Percentiles rank a stretch among this genome's conserved stretches.
Conservation (phyloP, 1,140 invertebrate genomes). For the Acromyrmex charruanus region DNA sequence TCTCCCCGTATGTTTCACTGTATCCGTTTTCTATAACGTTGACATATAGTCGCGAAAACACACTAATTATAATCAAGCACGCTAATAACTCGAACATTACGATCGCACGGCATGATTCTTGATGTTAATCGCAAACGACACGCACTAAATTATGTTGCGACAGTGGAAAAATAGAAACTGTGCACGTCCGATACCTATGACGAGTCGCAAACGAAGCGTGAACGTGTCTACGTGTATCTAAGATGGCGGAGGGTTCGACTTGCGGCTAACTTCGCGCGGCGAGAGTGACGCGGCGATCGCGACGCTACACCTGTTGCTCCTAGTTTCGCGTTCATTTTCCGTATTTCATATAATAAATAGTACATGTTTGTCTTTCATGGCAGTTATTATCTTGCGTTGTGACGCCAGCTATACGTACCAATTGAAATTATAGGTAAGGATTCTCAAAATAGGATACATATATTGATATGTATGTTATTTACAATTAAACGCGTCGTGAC, state of each 20-base stretch:
- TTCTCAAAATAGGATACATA: too few relatives aligned
- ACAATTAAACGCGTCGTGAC: not conserved
- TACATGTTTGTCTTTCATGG: not conserved
- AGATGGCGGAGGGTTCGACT: too few relatives aligned
- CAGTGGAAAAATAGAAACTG: not conserved
- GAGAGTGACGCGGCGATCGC: not conserved
- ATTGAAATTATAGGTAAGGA: not conserved
- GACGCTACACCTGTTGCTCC: slow-evolving; percentile 23
- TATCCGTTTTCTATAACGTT: too few relatives aligned
- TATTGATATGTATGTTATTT: not conserved
- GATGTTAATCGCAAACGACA: not conserved
- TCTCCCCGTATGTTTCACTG: not conserved
- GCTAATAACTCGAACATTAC: not conserved
- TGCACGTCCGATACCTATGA: not conserved
- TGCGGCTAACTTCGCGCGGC: not conserved
- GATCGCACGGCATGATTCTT: not conserved
- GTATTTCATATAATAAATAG: slow-evolving; percentile 10
- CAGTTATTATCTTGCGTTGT: not conserved
- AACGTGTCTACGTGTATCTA: not conserved
- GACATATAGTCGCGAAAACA: not conserved
- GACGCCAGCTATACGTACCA: not conserved
- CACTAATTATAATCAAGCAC: not conserved
- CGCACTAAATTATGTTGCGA: not conserved
- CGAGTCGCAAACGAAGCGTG: not conserved
- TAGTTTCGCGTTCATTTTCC: not conserved